Evolutionary conservation across 2,888 invertebrate genomes (phyloP).

Genomic region (Candidula unifasciata): DNA sequence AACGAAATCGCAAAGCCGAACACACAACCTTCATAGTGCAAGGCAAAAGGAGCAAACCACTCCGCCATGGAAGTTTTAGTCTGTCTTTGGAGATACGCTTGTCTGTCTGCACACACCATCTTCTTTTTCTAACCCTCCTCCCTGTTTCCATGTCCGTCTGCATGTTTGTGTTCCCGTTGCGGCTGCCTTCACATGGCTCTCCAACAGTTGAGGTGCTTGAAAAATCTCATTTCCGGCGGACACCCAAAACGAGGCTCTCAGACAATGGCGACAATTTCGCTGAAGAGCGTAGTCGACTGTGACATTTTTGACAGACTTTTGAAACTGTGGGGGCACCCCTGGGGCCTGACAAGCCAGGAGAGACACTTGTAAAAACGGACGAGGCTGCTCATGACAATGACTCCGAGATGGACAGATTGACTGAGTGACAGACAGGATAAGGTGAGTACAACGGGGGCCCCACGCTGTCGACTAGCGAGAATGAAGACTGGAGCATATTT

Average conservation of each 20-base stretch:
- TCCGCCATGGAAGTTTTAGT: neutral
- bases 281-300: slow-evolving; percentile 20
- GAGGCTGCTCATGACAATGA: slow-evolving; percentile 6
- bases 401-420: slow-evolving; percentile 29
- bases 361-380: slow-evolving; percentile 23
- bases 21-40: too few relatives aligned
- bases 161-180: neutral
- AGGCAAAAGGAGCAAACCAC: too few relatives aligned
- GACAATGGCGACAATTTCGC: slow-evolving; percentile 40
- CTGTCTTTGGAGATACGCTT: neutral
- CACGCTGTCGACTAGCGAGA: neutral
- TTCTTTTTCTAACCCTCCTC: too few relatives aligned
- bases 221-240: slow-evolving; percentile 40
- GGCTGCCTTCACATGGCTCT: neutral
- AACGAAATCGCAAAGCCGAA: too few relatives aligned
- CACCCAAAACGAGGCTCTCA: slow-evolving; percentile 33
- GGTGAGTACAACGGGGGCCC: neutral
- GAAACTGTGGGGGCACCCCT: slow-evolving; percentile 24
- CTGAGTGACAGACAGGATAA: slow-evolving; percentile 28
- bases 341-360: slow-evolving; percentile 19
- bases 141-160: neutral
- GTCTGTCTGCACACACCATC: neutral
- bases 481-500: neutral
- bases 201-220: slow-evolving; percentile 31
- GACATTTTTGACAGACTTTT: slow-evolving; percentile 46